Percentiles rank a stretch among this genome's conserved stretches.
phyloP scores from a whole-genome alignment of 1,140 invertebrate species.

The Drepana arcuata region DNA sequence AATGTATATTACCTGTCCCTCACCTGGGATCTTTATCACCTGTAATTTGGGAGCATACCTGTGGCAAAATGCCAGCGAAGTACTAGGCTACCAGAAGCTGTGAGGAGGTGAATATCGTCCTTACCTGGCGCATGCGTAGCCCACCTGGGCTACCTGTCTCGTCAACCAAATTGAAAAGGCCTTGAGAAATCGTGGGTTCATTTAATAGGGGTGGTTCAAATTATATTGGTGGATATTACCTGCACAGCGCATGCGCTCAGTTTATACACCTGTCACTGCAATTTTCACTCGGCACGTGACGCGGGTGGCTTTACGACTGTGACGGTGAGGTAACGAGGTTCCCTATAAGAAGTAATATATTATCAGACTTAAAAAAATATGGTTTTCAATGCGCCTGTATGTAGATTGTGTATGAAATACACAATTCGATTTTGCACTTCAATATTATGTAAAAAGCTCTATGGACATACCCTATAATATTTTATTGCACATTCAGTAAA shows the following conservation, averaged over 20 bases:
- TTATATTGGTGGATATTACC: slow-evolving; percentile 15
- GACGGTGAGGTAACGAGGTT: too few species aligned
- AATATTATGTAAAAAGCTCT: too few species aligned
- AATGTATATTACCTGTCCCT: too few species aligned
- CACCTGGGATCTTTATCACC: slow-evolving; percentile 44
- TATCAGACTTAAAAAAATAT: too few species aligned
- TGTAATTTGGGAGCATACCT: slow-evolving; percentile 63
- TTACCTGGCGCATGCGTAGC: slow-evolving; percentile 28
- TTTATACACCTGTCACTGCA: slow-evolving; percentile 31
- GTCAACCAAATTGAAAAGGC: slow-evolving; percentile 26
- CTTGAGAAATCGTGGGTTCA: slow-evolving; percentile 10
- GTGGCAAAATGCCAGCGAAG: slow-evolving; percentile 70
- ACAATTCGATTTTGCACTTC: too few species aligned
- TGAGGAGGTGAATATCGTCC: slow-evolving; percentile 25
- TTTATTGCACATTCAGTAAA: too few species aligned
- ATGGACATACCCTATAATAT: too few species aligned
- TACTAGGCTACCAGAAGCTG: slow-evolving; percentile 49
- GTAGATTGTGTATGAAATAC: too few species aligned
- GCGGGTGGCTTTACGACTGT: not conserved
- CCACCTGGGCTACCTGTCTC: slow-evolving; percentile 53
- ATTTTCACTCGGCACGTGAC: slow-evolving; percentile 12
- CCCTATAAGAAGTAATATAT: too few species aligned
- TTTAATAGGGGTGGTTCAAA: slow-evolving; percentile 15
- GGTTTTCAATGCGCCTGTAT: too few species aligned
- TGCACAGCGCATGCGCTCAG: slow-evolving; percentile 34